phyloP scores from a whole-genome alignment of 2,888 invertebrate species.

The Willowsia nigromaculata region DNA sequence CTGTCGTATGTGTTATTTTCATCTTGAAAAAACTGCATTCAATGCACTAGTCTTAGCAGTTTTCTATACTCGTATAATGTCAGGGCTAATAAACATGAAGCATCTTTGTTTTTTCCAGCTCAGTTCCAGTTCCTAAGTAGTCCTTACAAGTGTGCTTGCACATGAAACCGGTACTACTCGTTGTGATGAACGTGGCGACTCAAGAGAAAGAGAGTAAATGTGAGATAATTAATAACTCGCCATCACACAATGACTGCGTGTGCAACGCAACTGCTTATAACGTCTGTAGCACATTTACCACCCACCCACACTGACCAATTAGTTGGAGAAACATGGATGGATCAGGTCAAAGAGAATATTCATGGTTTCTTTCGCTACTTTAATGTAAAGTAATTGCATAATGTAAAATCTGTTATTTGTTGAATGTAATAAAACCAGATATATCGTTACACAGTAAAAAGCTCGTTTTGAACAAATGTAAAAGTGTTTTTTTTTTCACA shows the following conservation, averaged over 20 bases:
- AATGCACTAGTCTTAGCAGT: background rate
- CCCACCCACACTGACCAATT: background rate
- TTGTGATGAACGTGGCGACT: background rate
- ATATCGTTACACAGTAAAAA: too few relatives aligned
- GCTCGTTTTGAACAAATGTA: too few relatives aligned
- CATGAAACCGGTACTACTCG: background rate
- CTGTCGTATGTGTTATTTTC: background rate
- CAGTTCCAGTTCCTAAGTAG: too few relatives aligned
- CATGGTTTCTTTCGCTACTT: too few relatives aligned
- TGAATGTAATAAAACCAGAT: too few relatives aligned
- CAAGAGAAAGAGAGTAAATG: background rate
- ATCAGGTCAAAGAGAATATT: too few relatives aligned
- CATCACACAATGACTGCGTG: background rate
- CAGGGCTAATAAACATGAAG: slow-evolving; percentile 7
- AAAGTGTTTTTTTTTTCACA: too few relatives aligned
- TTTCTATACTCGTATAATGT: background rate
- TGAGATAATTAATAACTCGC: slow-evolving; percentile 3
- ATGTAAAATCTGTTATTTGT: too few relatives aligned
- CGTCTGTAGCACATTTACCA: background rate
- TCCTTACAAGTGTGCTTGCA: background rate
- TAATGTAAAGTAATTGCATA: too few relatives aligned
- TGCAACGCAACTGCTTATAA: background rate
- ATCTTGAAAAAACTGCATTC: background rate
- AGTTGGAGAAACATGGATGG: background rate
- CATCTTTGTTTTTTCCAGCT: background rate